Evolutionary conservation across 2,113 vertebrate genomes (phyloP), one percentile per base, ranked within the genome.

Genomic region (Limanda limanda): DNA sequence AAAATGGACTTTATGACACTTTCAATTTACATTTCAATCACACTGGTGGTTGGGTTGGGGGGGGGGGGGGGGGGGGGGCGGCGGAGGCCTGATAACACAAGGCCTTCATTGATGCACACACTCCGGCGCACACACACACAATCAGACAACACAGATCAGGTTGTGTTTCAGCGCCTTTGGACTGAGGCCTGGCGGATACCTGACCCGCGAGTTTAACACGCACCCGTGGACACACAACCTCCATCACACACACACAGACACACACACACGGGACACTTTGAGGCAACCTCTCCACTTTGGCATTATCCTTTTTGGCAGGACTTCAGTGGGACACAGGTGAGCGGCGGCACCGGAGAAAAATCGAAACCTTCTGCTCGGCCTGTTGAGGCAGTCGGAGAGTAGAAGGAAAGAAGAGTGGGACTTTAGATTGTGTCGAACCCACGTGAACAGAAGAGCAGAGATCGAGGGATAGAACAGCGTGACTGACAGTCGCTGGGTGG

Each of bases 21-120:
- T 86, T 84, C 72, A 72, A 82, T 92, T 91, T 89, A 79, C 84
- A 89, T 87, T 86, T 88, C 86, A 89, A 80, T 85, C 81, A 88
- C 21, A 25, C 23, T 59, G 20, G 21, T 18, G 12, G 21, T 2
- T 3, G 4, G 35, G 52, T 1, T 57, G 42, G 0, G 31, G 61
- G 42, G 0, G 31, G 27, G 5, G 31, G 31, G 5, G 31, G 31
- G 31, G 17, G 18, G 37, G 6, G 54, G 48, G 45, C 35, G 2
- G 35, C 9, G 35, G 58, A n/a, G 69, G 35, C 1, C 60, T 79
- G 87, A 86, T 85, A 86, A 86, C 81, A 91, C 86, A 89, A 88
- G 71, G 84, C 81, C 60, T 51, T 83, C 83, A 79, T 84, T 90
- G 86, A 88, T 71, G 40, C 74, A 65, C 68, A 47, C 74, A 37